These are phyloP conservation scores for Hylaea fasciaria DNA, from an alignment of 2,888 invertebrate genomes.

Conservation along the genomic window DNA sequence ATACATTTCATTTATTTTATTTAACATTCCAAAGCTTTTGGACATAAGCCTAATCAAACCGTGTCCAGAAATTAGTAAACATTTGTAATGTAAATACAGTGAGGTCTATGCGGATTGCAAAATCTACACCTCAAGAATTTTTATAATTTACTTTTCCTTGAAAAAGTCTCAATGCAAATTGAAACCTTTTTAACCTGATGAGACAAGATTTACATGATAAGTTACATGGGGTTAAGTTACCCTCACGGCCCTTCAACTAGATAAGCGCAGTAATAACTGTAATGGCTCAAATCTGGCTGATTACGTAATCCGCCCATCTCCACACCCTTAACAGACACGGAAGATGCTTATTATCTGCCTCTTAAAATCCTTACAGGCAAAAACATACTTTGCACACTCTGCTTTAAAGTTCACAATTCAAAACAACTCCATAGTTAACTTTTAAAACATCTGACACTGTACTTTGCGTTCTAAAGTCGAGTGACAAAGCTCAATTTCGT, in stretches of 20 bases:
- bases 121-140: too few relatives aligned
- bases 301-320: conserved; percentile 35
- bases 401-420: conserved; percentile 2
- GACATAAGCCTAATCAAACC: too few relatives aligned
- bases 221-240: background rate
- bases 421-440: conserved; percentile 1
- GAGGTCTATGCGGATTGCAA: too few relatives aligned
- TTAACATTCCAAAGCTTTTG: too few relatives aligned
- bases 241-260: conserved; percentile 21
- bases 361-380: conserved; percentile 5
- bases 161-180: too few relatives aligned
- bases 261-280: conserved; percentile 27
- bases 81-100: too few relatives aligned
- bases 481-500: conserved; percentile 10
- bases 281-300: conserved; percentile 35
- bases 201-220: background rate
- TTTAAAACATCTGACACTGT: conserved; percentile 6
- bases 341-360: conserved; percentile 20
- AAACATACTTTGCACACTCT: conserved; percentile 10
- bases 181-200: background rate
- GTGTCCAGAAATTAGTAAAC: too few relatives aligned
- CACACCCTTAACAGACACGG: conserved; percentile 16
- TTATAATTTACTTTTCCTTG: too few relatives aligned
- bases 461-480: conserved; percentile 7
- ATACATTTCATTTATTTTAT: too few relatives aligned